phyloP scores from a whole-genome alignment of 1,140 invertebrate genomes.

The Bombus consobrinus region DNA sequence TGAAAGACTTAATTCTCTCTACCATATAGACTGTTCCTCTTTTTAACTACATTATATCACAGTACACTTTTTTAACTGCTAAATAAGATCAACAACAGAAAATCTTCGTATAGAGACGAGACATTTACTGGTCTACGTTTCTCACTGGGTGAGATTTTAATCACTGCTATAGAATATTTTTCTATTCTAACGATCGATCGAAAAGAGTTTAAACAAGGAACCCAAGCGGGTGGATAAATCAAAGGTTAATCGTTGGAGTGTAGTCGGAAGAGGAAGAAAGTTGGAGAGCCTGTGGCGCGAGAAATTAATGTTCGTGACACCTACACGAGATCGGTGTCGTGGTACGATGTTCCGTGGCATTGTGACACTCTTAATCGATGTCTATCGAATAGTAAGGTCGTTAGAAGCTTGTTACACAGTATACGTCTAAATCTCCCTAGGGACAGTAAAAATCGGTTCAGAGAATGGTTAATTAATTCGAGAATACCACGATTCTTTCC shows the following conservation, averaged over 20 bases:
- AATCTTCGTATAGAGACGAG: too few species aligned
- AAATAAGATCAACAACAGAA: too few species aligned
- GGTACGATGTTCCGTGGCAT: conserved; percentile 39
- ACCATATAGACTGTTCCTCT: too few species aligned
- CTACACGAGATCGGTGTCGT: conserved; percentile 21
- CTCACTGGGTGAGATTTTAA: too few species aligned
- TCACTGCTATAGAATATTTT: neutral
- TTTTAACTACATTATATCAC: too few species aligned
- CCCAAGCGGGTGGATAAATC: neutral
- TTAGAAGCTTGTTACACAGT: conserved; percentile 37
- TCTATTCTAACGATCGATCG: neutral
- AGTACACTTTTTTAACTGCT: too few species aligned
- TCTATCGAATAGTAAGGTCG: conserved; percentile 43
- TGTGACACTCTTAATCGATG: conserved; percentile 51
- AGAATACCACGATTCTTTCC: neutral
- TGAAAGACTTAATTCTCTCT: too few species aligned
- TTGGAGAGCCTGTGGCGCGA: conserved; percentile 26
- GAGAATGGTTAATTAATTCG: conserved; percentile 36
- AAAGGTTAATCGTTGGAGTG: conserved; percentile 12
- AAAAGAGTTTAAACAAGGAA: neutral
- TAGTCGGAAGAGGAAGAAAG: conserved; percentile 35
- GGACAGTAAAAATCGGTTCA: conserved; percentile 11
- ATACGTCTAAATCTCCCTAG: conserved; percentile 35
- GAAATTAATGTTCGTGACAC: conserved; percentile 47
- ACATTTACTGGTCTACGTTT: too few species aligned